Evolutionary conservation across 2,113 vertebrate species (phyloP).

Genomic region (Muscicapa adusta): DNA sequence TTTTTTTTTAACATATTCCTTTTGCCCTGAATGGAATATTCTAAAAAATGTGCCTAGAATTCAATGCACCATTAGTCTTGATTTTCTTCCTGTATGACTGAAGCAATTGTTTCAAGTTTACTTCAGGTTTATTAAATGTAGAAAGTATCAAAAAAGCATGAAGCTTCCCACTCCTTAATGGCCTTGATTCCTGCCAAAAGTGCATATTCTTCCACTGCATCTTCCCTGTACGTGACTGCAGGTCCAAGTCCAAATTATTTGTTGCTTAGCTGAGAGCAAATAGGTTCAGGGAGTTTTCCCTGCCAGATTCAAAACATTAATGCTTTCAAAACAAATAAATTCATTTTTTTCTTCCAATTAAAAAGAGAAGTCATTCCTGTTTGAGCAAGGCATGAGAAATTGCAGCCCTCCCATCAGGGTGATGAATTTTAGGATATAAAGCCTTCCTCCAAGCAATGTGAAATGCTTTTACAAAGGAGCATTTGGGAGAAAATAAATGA

Average conservation of each 20-base stretch:
- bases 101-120: conserved; percentile 10
- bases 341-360: conserved; percentile 32
- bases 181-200: conserved; percentile 9
- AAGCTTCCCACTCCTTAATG: not conserved
- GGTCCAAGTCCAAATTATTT: conserved; percentile 18
- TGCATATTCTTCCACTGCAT: not conserved
- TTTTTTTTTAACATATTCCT: not conserved
- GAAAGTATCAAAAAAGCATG: not conserved
- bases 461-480: not conserved
- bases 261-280: conserved; percentile 26
- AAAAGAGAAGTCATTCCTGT: not conserved
- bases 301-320: not conserved
- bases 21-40: not conserved
- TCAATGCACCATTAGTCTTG: not conserved
- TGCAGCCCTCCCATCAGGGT: not conserved
- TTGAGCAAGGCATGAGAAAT: not conserved
- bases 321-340: conserved; percentile 21
- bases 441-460: not conserved
- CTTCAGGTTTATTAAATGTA: conserved; percentile 17
- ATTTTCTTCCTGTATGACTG: not conserved
- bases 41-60: not conserved
- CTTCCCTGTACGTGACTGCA: not conserved
- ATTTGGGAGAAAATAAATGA: conserved; percentile 29
- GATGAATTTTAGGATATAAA: not conserved
- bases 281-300: not conserved